Evolutionary conservation across 2,113 vertebrate species (phyloP).

Genomic region (Poeciliopsis occidentalis): DNA sequence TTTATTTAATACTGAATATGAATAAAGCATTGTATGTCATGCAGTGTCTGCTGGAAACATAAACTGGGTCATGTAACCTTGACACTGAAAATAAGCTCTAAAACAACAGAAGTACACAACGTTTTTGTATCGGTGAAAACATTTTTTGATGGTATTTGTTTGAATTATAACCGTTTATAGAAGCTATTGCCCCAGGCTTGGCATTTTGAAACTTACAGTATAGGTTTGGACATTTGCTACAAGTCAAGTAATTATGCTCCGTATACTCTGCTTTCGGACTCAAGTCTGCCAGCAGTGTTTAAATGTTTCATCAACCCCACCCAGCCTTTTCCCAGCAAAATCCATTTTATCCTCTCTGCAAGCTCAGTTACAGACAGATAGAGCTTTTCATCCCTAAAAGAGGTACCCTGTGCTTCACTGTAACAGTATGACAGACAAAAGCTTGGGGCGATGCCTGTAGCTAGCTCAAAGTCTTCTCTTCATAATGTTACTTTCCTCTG

Average conservation of each 20-base stretch:
- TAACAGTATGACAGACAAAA: slow-evolving; percentile 67
- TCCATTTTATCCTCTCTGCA: slow-evolving; percentile 61
- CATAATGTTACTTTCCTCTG: slow-evolving; percentile 64
- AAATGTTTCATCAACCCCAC: slow-evolving; percentile 42
- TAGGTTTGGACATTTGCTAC: slow-evolving; percentile 41
- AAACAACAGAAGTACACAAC: background rate
- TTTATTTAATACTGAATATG: background rate
- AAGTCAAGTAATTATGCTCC: background rate
- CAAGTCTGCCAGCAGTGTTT: slow-evolving; percentile 34
- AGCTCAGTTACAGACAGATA: slow-evolving; percentile 66
- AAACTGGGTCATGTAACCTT: slow-evolving; percentile 1
- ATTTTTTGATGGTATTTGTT: background rate
- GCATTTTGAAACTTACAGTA: slow-evolving; percentile 14
- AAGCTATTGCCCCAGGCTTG: background rate
- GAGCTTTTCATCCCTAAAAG: slow-evolving; percentile 64
- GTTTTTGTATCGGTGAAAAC: background rate
- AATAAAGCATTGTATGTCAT: slow-evolving; percentile 34
- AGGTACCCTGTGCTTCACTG: slow-evolving; percentile 47
- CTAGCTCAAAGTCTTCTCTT: slow-evolving; percentile 54
- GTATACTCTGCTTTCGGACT: slow-evolving; percentile 21
- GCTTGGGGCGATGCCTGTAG: slow-evolving; percentile 70
- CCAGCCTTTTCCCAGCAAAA: slow-evolving; percentile 43
- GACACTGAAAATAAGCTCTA: slow-evolving; percentile 7
- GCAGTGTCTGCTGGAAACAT: slow-evolving; percentile 15
- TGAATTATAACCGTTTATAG: background rate